A percentile compares a stretch with the other conserved stretches of the same genome.
phyloP scores from a whole-genome alignment of 2,113 vertebrate genomes.

The Forbesichthys papilliferus region DNA sequence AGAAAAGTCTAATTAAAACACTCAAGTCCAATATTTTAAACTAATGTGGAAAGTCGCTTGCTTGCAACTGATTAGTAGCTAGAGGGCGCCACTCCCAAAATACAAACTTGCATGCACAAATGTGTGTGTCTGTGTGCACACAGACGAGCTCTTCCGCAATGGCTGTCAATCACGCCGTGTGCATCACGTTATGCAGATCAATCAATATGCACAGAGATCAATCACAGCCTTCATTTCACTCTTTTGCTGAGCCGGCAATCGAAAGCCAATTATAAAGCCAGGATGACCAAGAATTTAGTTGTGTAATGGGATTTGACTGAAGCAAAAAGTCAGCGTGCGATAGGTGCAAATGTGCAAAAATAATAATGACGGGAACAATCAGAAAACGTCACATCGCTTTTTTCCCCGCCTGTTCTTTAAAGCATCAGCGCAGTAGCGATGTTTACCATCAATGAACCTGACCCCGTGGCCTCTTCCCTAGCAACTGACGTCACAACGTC shows the following conservation, averaged over 20 bases:
- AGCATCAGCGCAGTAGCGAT: not conserved
- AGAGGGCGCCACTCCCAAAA: slow-evolving; percentile 48
- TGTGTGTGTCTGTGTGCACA: not conserved
- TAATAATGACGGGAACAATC: too few species aligned
- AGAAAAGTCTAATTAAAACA: not conserved
- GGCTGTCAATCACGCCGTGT: slow-evolving; percentile 45
- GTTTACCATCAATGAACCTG: not conserved
- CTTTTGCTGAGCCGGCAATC: slow-evolving; percentile 65
- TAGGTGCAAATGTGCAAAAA: too few species aligned
- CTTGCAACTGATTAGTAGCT: slow-evolving; percentile 3
- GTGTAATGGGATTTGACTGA: slow-evolving; percentile 8
- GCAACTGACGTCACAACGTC: not conserved
- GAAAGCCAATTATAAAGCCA: slow-evolving; percentile 72
- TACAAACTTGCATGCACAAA: slow-evolving; percentile 6
- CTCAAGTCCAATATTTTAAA: not conserved
- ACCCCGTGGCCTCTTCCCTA: slow-evolving; percentile 6
- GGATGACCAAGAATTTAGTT: slow-evolving; percentile 18
- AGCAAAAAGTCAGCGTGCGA: not conserved
- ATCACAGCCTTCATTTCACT: slow-evolving; percentile 67
- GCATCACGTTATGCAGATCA: slow-evolving; percentile 65
- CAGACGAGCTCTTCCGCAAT: slow-evolving; percentile 28
- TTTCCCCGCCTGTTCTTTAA: too few species aligned
- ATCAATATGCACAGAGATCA: slow-evolving; percentile 69
- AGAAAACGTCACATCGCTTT: too few species aligned
- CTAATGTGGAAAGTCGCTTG: not conserved